Evolutionary conservation across 2,113 vertebrate species (phyloP).

Genomic region (Pampusana beccarii): DNA sequence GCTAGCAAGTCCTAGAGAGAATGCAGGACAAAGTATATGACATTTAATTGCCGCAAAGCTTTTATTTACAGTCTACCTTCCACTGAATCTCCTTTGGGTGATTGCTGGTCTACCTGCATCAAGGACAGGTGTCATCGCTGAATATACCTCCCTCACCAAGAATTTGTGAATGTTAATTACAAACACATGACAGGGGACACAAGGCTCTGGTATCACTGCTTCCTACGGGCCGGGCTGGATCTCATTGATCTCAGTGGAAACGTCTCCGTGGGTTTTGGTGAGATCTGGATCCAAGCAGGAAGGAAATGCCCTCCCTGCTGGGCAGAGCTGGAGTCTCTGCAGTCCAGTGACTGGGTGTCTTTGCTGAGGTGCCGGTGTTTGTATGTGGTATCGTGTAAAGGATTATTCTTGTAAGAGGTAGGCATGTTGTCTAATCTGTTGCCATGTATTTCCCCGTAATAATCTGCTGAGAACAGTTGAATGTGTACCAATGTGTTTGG

Average conservation of each 20-base stretch:
- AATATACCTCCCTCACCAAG: not conserved
- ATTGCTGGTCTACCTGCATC: not conserved
- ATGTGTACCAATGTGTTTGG: not conserved
- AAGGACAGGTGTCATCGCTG: not conserved
- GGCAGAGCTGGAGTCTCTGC: not conserved
- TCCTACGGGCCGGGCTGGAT: no score
- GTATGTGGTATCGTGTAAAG: not conserved
- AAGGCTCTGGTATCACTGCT: not conserved
- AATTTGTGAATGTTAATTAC: not conserved
- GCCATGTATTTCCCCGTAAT: not conserved
- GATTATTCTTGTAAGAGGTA: not conserved
- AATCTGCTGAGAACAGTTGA: not conserved
- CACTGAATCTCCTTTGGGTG: not conserved
- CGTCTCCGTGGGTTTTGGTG: not conserved
- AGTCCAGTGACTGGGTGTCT: not conserved
- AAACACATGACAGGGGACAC: not conserved
- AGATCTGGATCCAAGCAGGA: not conserved
- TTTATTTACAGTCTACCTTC: not conserved
- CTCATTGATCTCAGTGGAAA: not conserved
- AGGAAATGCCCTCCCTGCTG: not conserved
- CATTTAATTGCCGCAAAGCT: not conserved
- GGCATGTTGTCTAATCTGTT: not conserved
- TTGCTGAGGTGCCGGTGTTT: not conserved
- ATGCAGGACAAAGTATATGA: not conserved
- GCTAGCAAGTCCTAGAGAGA: not conserved